Conservation (phyloP, 2,888 invertebrate species). For the Dendrolimus pini region DNA sequence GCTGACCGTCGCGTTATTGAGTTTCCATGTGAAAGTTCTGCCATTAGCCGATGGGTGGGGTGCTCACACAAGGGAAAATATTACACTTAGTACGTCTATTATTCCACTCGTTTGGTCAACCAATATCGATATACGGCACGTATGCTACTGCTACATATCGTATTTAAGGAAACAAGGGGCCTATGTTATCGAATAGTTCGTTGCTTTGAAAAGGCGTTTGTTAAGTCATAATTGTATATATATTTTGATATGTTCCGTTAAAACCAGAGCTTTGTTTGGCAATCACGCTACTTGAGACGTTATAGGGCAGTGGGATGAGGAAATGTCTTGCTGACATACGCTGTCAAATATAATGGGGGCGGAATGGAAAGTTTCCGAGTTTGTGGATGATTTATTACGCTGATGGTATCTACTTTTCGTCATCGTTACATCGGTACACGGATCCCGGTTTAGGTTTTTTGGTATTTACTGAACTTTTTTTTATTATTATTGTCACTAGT, state of each 20-base stretch:
- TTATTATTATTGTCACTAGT: no score
- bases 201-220: constrained; percentile 1
- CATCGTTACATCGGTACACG: constrained; percentile 11
- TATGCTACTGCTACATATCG: neutral
- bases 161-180: neutral
- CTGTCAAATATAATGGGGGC: constrained; percentile 45
- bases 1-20: constrained; percentile 56
- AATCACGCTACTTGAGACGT: constrained; percentile 14
- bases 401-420: constrained; percentile 24
- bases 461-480: no score
- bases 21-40: constrained; percentile 49
- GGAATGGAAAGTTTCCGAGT: constrained; percentile 42
- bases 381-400: constrained; percentile 39
- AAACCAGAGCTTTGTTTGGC: neutral
- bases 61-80: constrained; percentile 32
- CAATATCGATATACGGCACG: neutral
- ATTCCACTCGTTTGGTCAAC: constrained; percentile 7
- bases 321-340: constrained; percentile 37
- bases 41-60: constrained; percentile 37
- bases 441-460: no score
- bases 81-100: constrained; percentile 17
- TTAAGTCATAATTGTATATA: neutral
- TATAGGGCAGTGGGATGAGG: constrained; percentile 25
- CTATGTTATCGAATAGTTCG: constrained; percentile 6
- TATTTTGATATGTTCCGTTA: neutral